Base-by-base conservation (phyloP, 1,140 invertebrate genomes). In the Drosophila lini region DNA sequence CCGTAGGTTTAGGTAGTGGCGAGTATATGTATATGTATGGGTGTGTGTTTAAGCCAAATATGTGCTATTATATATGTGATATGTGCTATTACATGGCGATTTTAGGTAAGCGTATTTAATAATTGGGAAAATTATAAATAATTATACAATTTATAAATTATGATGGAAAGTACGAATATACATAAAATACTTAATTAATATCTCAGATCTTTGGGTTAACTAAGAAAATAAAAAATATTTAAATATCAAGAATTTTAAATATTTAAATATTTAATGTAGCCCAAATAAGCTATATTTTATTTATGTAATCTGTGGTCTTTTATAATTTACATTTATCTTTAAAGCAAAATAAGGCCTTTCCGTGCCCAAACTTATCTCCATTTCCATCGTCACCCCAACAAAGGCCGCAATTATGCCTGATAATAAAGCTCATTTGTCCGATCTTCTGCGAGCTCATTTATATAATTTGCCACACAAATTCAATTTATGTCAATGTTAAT, bases 401-500 rank as follows among this genome's bases (percentile, higher is more conserved):
- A 53, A 22, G 16, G 32, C 13, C 19, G 3, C 8, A 53, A 53
- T 53, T 53, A 53, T 22, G 52, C 2, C 8, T 5, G 32, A 36
- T 38, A 22, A 36, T 47, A 36, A 38, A 10, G 7, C 25, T 28
- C 5, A 28, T 28, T 47, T 47, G 11, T 13, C 44, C 22, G 1
- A 34, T 36, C 50, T 36, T 53, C 19, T 53, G 19, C 13, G 3
- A 53, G 32, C 32, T 36, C 50, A 53, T 53, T 36, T 53, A 53
- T 53, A 25, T 38, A 53, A 53, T 38, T 38, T 53, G 34, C 52
- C 32, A 36, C 38, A 53, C 52, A 53, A 53, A 38, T 53, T 53
- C 52, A n/a, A 38, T 53, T 53, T 22, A 53, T 53, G 52, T 53
- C 52, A 53, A 36, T 53, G 52, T 38, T 53, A 53, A 38, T 53